phyloP scores from a whole-genome alignment of 2,113 vertebrate genomes.

The Psophia crepitans region DNA sequence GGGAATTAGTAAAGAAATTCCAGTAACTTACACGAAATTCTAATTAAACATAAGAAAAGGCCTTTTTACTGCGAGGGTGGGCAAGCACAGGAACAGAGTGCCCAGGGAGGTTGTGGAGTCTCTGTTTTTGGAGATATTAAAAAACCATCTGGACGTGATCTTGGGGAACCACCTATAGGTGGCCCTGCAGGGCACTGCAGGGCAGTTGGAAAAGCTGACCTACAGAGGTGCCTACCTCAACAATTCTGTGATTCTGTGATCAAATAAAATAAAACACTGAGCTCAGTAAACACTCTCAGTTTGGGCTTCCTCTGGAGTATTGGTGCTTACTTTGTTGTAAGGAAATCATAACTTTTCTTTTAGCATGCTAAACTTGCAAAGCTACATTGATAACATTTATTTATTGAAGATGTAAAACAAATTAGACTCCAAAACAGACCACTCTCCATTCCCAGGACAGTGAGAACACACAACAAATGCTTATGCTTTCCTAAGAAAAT shows the following conservation, averaged over 20 bases:
- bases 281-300: not conserved
- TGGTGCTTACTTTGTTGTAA: not conserved
- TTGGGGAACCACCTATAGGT: not conserved
- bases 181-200: not conserved
- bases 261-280: not conserved
- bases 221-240: not conserved
- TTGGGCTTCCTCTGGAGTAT: not conserved
- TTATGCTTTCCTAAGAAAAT: not conserved
- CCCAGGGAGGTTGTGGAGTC: not conserved
- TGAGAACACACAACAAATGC: not conserved
- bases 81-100: not conserved
- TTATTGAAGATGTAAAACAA: conserved; percentile 23
- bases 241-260: not conserved
- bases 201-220: not conserved
- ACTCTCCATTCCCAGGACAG: not conserved
- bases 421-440: not conserved
- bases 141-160: not conserved
- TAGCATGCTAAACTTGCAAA: not conserved
- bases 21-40: not conserved
- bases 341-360: not conserved
- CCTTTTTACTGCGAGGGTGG: not conserved
- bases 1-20: not conserved
- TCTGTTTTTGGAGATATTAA: not conserved
- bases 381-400: not conserved
- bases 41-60: not conserved